phyloP scores from a whole-genome alignment of 2,113 vertebrate species.

The Semicossyphus pulcher region DNA sequence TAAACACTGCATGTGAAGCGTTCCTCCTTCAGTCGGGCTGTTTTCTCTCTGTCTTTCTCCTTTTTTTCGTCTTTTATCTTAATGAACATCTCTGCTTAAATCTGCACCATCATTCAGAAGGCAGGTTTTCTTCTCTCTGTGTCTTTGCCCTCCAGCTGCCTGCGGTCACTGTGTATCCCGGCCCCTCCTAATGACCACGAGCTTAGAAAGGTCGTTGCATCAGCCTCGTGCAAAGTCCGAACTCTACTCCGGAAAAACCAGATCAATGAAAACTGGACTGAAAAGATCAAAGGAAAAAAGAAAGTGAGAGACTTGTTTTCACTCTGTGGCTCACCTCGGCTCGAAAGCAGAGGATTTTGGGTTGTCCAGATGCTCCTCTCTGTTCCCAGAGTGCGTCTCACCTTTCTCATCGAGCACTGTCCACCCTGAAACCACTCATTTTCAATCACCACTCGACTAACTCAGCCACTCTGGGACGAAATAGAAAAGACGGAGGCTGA shows the following conservation, averaged over 20 bases:
- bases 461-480: not conserved
- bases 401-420: slow-evolving; percentile 49
- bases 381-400: slow-evolving; percentile 60
- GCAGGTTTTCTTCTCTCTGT: slow-evolving; percentile 2
- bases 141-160: slow-evolving; percentile 3
- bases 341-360: slow-evolving; percentile 1
- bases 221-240: slow-evolving; percentile 12
- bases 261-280: slow-evolving; percentile 32
- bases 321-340: slow-evolving; percentile 11
- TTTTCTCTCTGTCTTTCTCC: slow-evolving; percentile 9
- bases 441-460: slow-evolving; percentile 42
- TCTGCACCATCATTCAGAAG: not conserved
- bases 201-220: slow-evolving; percentile 36
- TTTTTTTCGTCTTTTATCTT: slow-evolving; percentile 14
- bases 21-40: slow-evolving; percentile 22
- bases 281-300: slow-evolving; percentile 17
- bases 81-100: slow-evolving; percentile 27
- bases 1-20: slow-evolving; percentile 33
- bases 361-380: slow-evolving; percentile 17
- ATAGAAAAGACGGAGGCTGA: not conserved
- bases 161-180: not conserved
- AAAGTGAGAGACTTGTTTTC: not conserved
- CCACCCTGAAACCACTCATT: slow-evolving; percentile 64
- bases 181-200: slow-evolving; percentile 26
- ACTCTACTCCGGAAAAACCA: not conserved